Evolutionary conservation across 2,888 invertebrate species (phyloP).

Genomic region (Bugula neritina): DNA sequence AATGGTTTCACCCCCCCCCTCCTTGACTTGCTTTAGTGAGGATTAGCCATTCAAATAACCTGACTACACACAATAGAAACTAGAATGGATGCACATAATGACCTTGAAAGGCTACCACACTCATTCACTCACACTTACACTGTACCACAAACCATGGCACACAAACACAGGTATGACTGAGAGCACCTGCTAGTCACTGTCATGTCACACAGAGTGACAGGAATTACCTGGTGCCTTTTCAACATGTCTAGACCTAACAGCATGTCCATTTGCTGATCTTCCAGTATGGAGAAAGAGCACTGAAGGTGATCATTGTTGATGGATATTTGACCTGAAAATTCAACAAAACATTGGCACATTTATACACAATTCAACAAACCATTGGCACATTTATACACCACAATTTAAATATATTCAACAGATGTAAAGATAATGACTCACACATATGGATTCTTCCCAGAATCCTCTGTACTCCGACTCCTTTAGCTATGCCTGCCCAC

Average conservation of each 20-base stretch:
- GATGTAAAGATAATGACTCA: constrained; percentile 32
- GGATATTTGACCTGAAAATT: constrained; percentile 69
- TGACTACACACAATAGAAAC: too few relatives aligned
- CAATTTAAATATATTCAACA: neutral
- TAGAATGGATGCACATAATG: too few relatives aligned
- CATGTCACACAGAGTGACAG: too few relatives aligned
- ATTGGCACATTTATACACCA: neutral
- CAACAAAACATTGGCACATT: neutral
- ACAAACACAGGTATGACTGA: too few relatives aligned
- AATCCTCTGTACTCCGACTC: constrained; percentile 91
- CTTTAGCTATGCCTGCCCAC: constrained; percentile 94
- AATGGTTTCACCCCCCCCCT: too few relatives aligned
- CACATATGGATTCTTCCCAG: constrained; percentile 82
- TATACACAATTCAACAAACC: neutral
- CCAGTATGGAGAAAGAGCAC: constrained; percentile 91
- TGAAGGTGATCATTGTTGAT: constrained; percentile 88
- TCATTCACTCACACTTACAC: too few relatives aligned
- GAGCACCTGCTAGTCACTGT: too few relatives aligned
- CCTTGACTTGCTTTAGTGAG: too few relatives aligned
- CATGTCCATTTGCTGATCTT: constrained; percentile 98
- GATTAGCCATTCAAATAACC: too few relatives aligned
- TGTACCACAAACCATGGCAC: too few relatives aligned
- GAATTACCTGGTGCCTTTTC: constrained; percentile 78
- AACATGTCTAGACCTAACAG: constrained; percentile 93
- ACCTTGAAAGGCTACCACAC: too few relatives aligned